These are phyloP conservation scores for Callocephalon fimbriatum DNA, from an alignment of 2,113 vertebrate genomes.

Conservation along the genomic window DNA sequence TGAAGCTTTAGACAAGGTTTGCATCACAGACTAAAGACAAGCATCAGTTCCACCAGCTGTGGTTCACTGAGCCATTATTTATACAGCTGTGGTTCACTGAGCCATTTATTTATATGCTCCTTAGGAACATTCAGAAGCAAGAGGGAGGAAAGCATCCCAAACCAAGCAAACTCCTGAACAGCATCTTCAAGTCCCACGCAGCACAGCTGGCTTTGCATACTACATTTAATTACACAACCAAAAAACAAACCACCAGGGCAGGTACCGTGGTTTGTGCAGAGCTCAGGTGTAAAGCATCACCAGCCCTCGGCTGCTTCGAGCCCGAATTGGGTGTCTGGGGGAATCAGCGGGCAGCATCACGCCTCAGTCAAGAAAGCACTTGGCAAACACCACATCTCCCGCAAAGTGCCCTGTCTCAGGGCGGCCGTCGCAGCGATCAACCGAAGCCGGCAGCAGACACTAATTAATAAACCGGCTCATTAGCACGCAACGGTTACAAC, in stretches of 20 bases:
- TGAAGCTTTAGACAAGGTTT: background rate
- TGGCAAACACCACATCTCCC: background rate
- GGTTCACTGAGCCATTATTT: background rate
- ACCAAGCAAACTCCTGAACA: accelerated
- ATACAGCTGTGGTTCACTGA: accelerated
- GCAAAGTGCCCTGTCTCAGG: background rate
- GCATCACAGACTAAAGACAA: accelerated
- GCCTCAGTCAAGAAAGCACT: background rate
- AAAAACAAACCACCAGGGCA: background rate
- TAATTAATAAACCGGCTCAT: background rate
- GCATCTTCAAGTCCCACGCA: accelerated
- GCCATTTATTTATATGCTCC: accelerated
- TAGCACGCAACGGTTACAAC: background rate
- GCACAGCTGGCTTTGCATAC: background rate
- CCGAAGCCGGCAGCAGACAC: background rate
- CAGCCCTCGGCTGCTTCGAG: background rate
- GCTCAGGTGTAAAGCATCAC: background rate
- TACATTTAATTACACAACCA: background rate
- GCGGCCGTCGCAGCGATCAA: background rate
- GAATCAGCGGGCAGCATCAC: background rate
- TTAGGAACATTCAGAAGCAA: accelerated
- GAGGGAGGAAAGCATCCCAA: background rate
- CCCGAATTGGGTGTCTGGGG: background rate
- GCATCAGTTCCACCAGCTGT: accelerated
- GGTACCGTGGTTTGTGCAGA: background rate